These are phyloP conservation scores for Actinia tenebrosa DNA, from an alignment of 64 coral and sea anemone species.

Conservation along the genomic window DNA sequence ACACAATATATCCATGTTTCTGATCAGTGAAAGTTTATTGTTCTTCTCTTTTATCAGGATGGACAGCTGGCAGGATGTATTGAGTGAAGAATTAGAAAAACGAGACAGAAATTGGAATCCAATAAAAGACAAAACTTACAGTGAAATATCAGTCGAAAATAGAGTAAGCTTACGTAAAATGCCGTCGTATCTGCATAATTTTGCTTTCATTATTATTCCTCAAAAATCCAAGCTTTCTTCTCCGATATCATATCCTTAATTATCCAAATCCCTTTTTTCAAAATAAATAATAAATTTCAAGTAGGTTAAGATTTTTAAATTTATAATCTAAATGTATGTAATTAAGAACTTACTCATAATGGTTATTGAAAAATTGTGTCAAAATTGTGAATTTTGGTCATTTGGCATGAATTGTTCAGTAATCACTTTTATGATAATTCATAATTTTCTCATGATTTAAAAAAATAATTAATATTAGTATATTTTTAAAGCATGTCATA, in stretches of 20 bases:
- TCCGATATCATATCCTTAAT: neutral
- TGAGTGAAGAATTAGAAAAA: slow-evolving; percentile 59
- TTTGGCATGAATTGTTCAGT: neutral
- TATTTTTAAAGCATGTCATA: too few relatives aligned
- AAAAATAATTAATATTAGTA: too few relatives aligned
- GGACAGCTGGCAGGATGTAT: slow-evolving; percentile 65
- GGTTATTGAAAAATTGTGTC: neutral
- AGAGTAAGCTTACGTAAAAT: slow-evolving; percentile 41
- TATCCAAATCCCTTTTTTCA: neutral
- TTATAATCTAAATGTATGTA: neutral
- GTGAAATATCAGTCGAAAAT: slow-evolving; percentile 54
- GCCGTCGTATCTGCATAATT: neutral
- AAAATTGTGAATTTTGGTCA: neutral
- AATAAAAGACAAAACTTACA: slow-evolving; percentile 58
- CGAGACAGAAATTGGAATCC: slow-evolving; percentile 50
- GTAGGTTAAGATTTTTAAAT: neutral
- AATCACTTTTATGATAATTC: neutral
- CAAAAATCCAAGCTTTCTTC: neutral
- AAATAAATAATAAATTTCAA: neutral
- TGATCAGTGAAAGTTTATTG: slow-evolving; percentile 5
- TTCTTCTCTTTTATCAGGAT: slow-evolving; percentile 22
- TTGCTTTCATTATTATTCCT: neutral
- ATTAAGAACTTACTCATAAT: neutral
- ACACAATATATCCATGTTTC: neutral
- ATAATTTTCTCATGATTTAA: neutral